Conservation (phyloP, 2,888 invertebrate species). For the Mongoloraphidia duomilia region DNA sequence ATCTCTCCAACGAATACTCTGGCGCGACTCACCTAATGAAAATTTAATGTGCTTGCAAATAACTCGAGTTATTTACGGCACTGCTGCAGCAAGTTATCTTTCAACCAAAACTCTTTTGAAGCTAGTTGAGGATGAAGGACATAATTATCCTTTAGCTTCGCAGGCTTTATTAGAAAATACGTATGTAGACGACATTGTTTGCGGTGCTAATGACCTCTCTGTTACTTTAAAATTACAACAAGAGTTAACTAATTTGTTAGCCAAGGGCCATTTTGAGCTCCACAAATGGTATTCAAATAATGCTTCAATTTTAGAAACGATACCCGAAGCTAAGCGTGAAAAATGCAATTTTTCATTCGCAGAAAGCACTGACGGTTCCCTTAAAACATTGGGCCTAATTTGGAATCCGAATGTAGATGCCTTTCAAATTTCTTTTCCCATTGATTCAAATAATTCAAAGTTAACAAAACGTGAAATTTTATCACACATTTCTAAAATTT, state of each 20-base stretch:
- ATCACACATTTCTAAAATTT: not conserved
- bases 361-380: not conserved
- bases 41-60: not conserved
- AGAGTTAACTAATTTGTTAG: conserved; percentile 2
- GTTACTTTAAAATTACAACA: not conserved
- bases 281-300: conserved; percentile 11
- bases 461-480: not conserved
- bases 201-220: not conserved
- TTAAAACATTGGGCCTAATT: too few species aligned
- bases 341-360: not conserved
- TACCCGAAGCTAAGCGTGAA: not conserved
- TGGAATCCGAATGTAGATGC: not conserved
- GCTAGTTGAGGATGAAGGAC: not conserved
- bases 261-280: conserved; percentile 3
- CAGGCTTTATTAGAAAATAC: not conserved
- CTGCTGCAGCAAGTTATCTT: conserved; percentile 11
- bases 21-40: not conserved
- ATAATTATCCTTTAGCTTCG: conserved; percentile 1
- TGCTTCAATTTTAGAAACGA: not conserved
- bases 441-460: not conserved
- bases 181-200: not conserved
- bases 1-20: not conserved
- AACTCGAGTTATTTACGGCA: not conserved
- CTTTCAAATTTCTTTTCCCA: not conserved
- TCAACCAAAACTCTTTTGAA: conserved; percentile 3